Evolutionary conservation across 1,140 invertebrate genomes (phyloP).

Genomic region (Bombyx mori): DNA sequence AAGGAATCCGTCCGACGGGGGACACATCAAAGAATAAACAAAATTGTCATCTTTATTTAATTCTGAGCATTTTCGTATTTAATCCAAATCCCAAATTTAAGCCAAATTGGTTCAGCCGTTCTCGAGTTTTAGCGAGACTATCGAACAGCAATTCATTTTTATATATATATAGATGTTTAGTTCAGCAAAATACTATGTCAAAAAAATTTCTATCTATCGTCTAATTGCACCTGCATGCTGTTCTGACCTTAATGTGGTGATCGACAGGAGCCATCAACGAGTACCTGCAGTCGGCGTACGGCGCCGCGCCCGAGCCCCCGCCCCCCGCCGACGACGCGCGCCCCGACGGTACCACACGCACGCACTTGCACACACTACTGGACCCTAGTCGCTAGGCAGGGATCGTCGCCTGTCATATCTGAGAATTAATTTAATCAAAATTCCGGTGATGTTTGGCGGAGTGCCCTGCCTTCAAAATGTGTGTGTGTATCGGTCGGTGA

Average conservation of each 20-base stretch:
- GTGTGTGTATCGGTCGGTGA: too few relatives aligned
- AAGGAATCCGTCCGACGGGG: too few relatives aligned
- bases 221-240: neutral
- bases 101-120: neutral
- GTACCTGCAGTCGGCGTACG: slow-evolving; percentile 60
- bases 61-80: neutral
- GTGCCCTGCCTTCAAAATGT: too few relatives aligned
- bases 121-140: too few relatives aligned
- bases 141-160: too few relatives aligned
- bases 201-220: neutral
- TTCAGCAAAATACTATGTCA: neutral
- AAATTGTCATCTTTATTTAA: too few relatives aligned
- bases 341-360: slow-evolving; percentile 25
- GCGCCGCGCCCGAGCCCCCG: slow-evolving; percentile 42
- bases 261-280: slow-evolving; percentile 63
- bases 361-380: neutral
- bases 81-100: neutral
- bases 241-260: neutral
- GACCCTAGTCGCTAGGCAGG: too few relatives aligned
- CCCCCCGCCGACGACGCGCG: slow-evolving; percentile 31
- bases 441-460: too few relatives aligned
- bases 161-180: slow-evolving; percentile 3
- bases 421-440: too few relatives aligned
- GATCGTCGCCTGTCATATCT: too few relatives aligned
- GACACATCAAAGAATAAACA: too few relatives aligned